Base-by-base conservation (phyloP, 2,113 vertebrate genomes). In the Cyanoramphus novaezelandiae region DNA sequence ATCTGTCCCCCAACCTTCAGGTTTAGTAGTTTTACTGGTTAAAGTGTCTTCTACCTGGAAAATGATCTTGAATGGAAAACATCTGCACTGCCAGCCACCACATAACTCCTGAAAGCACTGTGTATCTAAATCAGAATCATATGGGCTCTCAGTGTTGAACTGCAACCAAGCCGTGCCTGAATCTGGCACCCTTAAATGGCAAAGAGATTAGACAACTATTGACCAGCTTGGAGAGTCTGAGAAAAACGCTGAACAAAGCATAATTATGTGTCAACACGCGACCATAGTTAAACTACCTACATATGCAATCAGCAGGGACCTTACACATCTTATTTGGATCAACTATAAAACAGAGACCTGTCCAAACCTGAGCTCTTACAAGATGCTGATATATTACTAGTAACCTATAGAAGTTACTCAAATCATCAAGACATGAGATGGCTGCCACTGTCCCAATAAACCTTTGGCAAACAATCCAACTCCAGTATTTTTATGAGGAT, bases 221-320 rank as follows among this genome's bases (percentile, higher is more conserved):
- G 21, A 90, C 17, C 46, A 75, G 46, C 33, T 71, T 0, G 0
- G 28, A 74, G 19, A 80, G 17, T 4, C 21, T 63, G 44, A 86
- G 39, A 39, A 76, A 75, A 74, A n/a, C 13, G 63, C 1, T 44
- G 41, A 74, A 77, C 29, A 88, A 63, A 67, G n/a, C 17, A 72
- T 17, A 33, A 60, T 41, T 59, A 52, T 0, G 1, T 50, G 27
- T 93, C 72, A 91, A 67, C 60, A 75, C 0, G 0, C 0, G 0
- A 52, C 33, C 31, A 21, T 4, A 62, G 43, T 80, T 81, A 76
- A 84, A 64, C 19, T 55, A 10, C 33, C 50, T 43, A 46, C 46
- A 55, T 3, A 6, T 29, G 31, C 31, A 59, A 80, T 43, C 53
- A 62, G 33, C 19, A 86, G 23, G 14, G 17, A 82, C 28, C 35